Base-by-base conservation (phyloP, 2,888 invertebrate genomes). In the Acanthoscelides obtectus region DNA sequence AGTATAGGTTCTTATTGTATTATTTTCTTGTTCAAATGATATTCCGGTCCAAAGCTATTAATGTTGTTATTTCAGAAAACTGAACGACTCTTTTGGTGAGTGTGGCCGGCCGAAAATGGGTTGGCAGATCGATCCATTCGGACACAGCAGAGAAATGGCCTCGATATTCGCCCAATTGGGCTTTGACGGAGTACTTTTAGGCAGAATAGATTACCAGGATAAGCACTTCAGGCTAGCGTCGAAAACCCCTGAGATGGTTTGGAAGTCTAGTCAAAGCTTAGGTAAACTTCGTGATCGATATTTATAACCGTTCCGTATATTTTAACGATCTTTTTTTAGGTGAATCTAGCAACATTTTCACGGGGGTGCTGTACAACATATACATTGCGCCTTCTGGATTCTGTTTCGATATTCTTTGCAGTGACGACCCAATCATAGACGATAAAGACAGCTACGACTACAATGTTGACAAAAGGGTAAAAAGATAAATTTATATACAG, bases 371-470 rank as follows among this genome's bases (percentile, higher is more conserved):
- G 17, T 94, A 89, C 83, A 95, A 96, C 79, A 90, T 89, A 0
- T 97, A 97, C 82, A 89, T 90, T 0, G 93, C 96, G 0, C 98
- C 98, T 0, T 88, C 89, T 5, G 97, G 97, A 0, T 98, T 97
- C 84, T 98, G 98, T 81, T 99, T 96, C 84, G 98, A 99, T 82
- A 88, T 93, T 4, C 87, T 94, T 0, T 98, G 98, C 81, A 83
- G 84, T 0, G 95, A 96, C 81, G 92, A 93, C 68, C 96, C 96
- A 0, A 93, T 98, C 17, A 91, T 96, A 76, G 97, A 97, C 83
- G 94, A 96, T 79, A 87, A 89, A 0, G 86, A 88, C 21, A 92
- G 96, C 68, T 91, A 93, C 0, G 93, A 94, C 76, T 95, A 94
- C 83, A 98, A 98, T 83, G 93, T 95, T 0, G 90, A 93, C 5